Evolutionary conservation across 2,888 invertebrate species (phyloP).

Genomic region (Aplocera efformata): DNA sequence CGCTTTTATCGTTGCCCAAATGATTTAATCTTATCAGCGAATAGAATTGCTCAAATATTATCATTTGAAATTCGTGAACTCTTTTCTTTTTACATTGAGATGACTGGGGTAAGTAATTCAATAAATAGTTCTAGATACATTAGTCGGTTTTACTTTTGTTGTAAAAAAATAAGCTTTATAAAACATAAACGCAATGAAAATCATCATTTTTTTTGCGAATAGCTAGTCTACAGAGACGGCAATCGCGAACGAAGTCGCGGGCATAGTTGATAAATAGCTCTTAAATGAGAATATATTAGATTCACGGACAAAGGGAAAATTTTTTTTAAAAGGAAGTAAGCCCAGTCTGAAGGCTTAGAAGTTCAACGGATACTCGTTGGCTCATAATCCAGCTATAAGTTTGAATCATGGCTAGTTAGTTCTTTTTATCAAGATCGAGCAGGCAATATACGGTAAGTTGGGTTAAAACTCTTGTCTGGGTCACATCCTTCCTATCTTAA

Average conservation of each 20-base stretch:
- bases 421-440: conserved; percentile 76
- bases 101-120: too few relatives aligned
- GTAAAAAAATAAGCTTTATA: too few relatives aligned
- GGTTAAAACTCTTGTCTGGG: conserved; percentile 72
- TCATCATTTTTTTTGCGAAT: too few relatives aligned
- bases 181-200: too few relatives aligned
- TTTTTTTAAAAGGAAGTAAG: conserved; percentile 33
- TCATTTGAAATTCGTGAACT: neutral
- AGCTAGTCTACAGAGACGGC: too few relatives aligned
- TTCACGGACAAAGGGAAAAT: neutral
- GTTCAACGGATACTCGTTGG: conserved; percentile 28
- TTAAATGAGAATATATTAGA: too few relatives aligned
- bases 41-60: neutral
- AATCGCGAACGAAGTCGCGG: too few relatives aligned
- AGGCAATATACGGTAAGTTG: conserved; percentile 70
- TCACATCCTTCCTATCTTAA: conserved; percentile 79
- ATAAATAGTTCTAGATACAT: too few relatives aligned
- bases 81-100: neutral
- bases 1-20: conserved; percentile 49
- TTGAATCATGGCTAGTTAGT: conserved; percentile 75
- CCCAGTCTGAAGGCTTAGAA: conserved; percentile 35
- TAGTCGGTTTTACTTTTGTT: too few relatives aligned
- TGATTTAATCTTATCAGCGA: conserved; percentile 34
- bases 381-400: conserved; percentile 66
- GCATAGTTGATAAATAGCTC: too few relatives aligned